Percentiles rank a stretch among this genome's conserved stretches.
Evolutionary conservation across 2,797 vertebrate species (phyloP).

Genomic region (Mormyrops attenuatus): DNA sequence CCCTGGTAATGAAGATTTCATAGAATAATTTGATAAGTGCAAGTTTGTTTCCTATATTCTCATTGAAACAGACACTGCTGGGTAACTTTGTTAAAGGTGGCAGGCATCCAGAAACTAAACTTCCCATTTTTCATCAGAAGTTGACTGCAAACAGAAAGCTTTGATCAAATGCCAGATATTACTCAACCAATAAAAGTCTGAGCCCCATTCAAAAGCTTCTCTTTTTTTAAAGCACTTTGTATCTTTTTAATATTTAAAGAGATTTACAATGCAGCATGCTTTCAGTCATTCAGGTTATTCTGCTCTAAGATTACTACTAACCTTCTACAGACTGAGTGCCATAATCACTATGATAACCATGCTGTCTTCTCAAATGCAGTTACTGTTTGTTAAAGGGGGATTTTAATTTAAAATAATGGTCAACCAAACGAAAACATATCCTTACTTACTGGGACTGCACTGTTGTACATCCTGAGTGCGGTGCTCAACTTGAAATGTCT

Average conservation of each 20-base stretch:
- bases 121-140: not conserved
- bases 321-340: not conserved
- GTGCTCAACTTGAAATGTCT: not conserved
- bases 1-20: not conserved
- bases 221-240: not conserved
- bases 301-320: not conserved
- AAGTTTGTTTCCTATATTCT: not conserved
- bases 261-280: not conserved
- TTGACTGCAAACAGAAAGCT: not conserved
- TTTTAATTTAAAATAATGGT: not conserved
- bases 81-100: not conserved
- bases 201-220: not conserved
- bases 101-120: not conserved
- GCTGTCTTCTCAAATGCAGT: not conserved
- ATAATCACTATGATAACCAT: not conserved
- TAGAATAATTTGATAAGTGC: not conserved
- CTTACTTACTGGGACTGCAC: not conserved
- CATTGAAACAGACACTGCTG: not conserved
- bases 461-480: not conserved
- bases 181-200: not conserved
- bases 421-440: not conserved
- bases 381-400: not conserved
- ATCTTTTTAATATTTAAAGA: not conserved
- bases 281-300: not conserved
- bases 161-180: slow-evolving; percentile 5